Evolutionary conservation across 2,888 invertebrate species (phyloP).

Genomic region (Lepidonotus clava): DNA sequence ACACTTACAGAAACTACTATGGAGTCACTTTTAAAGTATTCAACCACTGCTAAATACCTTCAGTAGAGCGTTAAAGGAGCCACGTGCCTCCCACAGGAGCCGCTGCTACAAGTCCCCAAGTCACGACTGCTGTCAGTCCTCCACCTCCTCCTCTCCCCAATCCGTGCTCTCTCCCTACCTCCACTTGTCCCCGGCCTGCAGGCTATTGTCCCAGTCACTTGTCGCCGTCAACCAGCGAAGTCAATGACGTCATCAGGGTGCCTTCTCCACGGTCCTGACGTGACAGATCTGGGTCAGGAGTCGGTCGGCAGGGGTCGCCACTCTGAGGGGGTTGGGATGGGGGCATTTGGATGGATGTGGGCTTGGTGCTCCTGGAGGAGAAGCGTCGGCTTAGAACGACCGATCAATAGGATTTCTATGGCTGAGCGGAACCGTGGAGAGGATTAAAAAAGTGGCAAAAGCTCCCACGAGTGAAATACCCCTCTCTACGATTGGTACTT

Average conservation of each 20-base stretch:
- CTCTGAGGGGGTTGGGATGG: not conserved
- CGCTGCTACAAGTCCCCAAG: too few species aligned
- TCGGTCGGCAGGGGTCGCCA: not conserved
- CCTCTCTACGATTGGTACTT: not conserved
- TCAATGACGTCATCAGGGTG: not conserved
- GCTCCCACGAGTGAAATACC: not conserved
- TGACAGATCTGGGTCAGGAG: constrained; percentile 24
- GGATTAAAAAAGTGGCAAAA: not conserved
- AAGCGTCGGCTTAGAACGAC: not conserved
- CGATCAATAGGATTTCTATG: constrained; percentile 2
- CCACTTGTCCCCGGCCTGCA: not conserved
- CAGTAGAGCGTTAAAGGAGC: too few species aligned
- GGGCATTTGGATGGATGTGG: too few species aligned
- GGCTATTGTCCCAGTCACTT: constrained; percentile 15
- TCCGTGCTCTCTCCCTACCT: not conserved
- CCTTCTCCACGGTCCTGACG: not conserved
- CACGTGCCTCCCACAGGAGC: too few species aligned
- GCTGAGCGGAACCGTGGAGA: not conserved
- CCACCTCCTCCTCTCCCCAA: not conserved
- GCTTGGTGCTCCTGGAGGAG: too few species aligned
- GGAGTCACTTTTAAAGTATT: too few species aligned
- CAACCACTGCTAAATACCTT: too few species aligned
- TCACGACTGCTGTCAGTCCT: not conserved
- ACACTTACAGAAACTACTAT: too few species aligned
- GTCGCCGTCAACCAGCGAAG: not conserved